Base-by-base conservation (phyloP, 2,888 invertebrate species). In the Cerceris ruficornis region DNA sequence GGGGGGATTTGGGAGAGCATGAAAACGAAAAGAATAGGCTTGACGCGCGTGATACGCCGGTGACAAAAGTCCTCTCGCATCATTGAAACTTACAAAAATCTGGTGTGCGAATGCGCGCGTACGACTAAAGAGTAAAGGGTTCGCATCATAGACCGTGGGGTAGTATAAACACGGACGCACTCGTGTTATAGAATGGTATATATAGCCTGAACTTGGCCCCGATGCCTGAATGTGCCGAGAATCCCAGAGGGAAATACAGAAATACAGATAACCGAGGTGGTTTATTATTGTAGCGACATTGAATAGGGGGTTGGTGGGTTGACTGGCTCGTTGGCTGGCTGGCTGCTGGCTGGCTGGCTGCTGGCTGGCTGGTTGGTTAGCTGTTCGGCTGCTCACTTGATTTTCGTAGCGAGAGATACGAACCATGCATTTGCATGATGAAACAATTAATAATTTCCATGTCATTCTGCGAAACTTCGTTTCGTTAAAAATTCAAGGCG, bases 181-280 rank as follows among this genome's bases (percentile, higher is more conserved):
- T 74, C 80, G 77, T 82, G 80, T 75, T 85, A 81, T 80, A 83
- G 84, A 77, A 71, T 50, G 61, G 52, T 71, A 88, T 89, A 89
- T 86, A 89, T 87, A 88, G 89, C 85, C 82, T 91, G 92, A 92
- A 92, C 92, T 92, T 92, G 92, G 92, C 92, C 92, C 89, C 92
- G 89, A 92, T 92, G 89, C 89, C 88, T 88, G 88, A 88, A 88
- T 90, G 89, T 88, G 86, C 87, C 83, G 89, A 87, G 89, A 89
- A 89, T 88, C 89, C 90, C 90, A 84, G 89, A 90, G 91, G 91
- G 90, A 92, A 91, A 91, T 90, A 90, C 90, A 91, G 91, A 91
- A 90, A 91, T 90, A 90, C 90, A 87, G 91, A 92, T 89, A 91
- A 89, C 88, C 86, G 89, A 86, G 89, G 88, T 87, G 91, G 90